Percentiles rank a stretch among this genome's conserved stretches.
Conservation (phyloP, 2,888 invertebrate species). For the Blastobasis lacticolella region DNA sequence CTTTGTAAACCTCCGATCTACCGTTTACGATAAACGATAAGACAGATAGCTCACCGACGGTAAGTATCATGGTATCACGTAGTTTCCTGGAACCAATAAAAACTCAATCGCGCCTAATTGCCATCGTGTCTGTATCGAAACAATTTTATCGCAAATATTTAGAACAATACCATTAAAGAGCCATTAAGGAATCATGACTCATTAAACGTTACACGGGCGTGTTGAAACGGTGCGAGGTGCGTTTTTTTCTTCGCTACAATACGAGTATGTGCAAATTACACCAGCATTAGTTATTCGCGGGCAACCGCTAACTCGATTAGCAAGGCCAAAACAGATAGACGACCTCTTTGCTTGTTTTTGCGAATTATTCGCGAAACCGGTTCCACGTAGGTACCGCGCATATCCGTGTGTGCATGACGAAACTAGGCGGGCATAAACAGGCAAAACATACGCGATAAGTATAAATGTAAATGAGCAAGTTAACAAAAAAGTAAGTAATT, state of each 20-base stretch:
- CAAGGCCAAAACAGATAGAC: conserved; percentile 64
- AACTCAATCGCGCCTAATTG: too few species aligned
- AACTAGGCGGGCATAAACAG: conserved; percentile 23
- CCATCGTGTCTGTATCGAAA: conserved; percentile 14
- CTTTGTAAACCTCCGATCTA: too few species aligned
- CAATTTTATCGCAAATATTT: conserved; percentile 29
- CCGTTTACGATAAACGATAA: not conserved
- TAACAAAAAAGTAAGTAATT: conserved; percentile 34
- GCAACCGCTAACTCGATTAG: conserved; percentile 62
- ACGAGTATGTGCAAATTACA: conserved; percentile 47
- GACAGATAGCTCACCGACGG: conserved; percentile 17
- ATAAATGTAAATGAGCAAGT: conserved; percentile 27
- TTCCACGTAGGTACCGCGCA: conserved; percentile 29
- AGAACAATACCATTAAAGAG: conserved; percentile 22
- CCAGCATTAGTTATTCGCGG: conserved; percentile 49
- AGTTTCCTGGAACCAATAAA: too few species aligned
- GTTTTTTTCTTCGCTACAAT: conserved; percentile 28
- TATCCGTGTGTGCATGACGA: conserved; percentile 27
- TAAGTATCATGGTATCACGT: too few species aligned
- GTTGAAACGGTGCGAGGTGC: conserved; percentile 24
- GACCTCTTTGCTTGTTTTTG: conserved; percentile 62
- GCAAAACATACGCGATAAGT: conserved; percentile 23
- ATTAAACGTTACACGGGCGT: conserved; percentile 24
- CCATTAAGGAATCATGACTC: conserved; percentile 24
- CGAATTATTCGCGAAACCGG: conserved; percentile 39